These are phyloP conservation scores for Nipponia nippon DNA, from an alignment of 2,113 vertebrate species.

Conservation along the genomic window DNA sequence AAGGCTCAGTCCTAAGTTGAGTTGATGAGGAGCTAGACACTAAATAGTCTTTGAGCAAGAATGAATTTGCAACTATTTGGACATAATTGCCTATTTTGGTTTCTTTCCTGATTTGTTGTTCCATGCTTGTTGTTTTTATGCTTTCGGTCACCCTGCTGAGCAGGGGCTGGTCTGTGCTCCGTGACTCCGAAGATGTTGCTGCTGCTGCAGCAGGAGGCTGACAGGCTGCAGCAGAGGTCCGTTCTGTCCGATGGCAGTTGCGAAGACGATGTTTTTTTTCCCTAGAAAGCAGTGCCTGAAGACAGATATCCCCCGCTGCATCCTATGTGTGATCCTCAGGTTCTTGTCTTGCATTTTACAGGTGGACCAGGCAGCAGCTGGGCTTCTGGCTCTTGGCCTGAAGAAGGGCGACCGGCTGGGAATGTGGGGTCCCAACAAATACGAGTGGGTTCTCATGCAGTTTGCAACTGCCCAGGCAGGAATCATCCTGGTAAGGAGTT, in stretches of 20 bases:
- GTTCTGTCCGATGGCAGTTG: not conserved
- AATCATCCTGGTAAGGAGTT: slow-evolving; percentile 86
- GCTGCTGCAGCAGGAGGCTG: not conserved
- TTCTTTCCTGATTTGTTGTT: not conserved
- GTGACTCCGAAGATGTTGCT: not conserved
- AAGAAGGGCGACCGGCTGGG: slow-evolving; percentile 86
- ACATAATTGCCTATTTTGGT: not conserved
- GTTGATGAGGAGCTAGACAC: not conserved
- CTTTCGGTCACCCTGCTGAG: not conserved
- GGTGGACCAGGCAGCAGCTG: slow-evolving; percentile 88
- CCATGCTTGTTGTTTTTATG: not conserved
- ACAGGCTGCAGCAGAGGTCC: not conserved
- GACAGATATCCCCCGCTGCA: not conserved
- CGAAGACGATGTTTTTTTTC: not conserved
- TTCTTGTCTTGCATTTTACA: slow-evolving; percentile 48
- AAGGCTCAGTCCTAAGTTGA: not conserved
- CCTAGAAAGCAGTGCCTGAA: not conserved
- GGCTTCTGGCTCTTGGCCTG: slow-evolving; percentile 88
- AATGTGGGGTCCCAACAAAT: slow-evolving; percentile 93
- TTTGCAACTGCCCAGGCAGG: slow-evolving; percentile 91
- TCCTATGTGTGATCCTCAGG: not conserved
- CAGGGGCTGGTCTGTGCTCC: not conserved
- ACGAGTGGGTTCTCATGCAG: slow-evolving; percentile 89
- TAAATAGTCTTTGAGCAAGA: not conserved
- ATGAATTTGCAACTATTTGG: not conserved